Evolutionary conservation across 2,888 invertebrate genomes (phyloP).

Genomic region (Epicampocera succincta): DNA sequence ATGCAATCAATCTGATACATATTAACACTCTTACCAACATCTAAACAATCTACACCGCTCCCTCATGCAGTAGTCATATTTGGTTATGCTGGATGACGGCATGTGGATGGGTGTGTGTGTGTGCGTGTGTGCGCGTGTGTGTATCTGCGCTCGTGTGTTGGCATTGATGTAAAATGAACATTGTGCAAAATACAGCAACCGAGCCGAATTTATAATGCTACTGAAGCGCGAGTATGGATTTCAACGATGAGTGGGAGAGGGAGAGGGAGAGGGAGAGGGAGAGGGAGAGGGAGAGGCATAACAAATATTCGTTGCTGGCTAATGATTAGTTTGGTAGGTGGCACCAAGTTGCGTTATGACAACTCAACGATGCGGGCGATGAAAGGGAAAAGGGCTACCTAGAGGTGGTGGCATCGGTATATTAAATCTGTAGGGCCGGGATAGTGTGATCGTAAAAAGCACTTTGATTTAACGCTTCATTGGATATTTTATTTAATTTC

Average conservation of each 20-base stretch:
- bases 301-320: slow-evolving; percentile 21
- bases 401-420: not conserved
- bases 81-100: not conserved
- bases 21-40: slow-evolving; percentile 12
- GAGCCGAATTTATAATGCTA: not conserved
- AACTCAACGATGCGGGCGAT: slow-evolving; percentile 33
- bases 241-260: slow-evolving; percentile 13
- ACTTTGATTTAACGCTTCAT: slow-evolving; percentile 63
- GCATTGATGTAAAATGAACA: not conserved
- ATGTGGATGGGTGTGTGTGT: not conserved
- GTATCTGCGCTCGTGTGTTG: too few relatives aligned
- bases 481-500: slow-evolving; percentile 68
- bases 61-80: not conserved
- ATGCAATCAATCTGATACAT: slow-evolving; percentile 59
- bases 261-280: too few relatives aligned
- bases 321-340: slow-evolving; percentile 37
- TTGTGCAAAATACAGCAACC: not conserved
- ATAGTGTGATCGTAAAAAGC: slow-evolving; percentile 28
- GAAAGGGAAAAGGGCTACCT: slow-evolving; percentile 14
- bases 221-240: slow-evolving; percentile 21
- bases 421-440: slow-evolving; percentile 12
- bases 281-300: too few relatives aligned
- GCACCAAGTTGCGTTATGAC: slow-evolving; percentile 10
- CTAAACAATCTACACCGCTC: not conserved
- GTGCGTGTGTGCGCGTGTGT: not conserved